These are phyloP conservation scores for Sylvilagus floridanus DNA, from an alignment of 2,797 vertebrate species.

Conservation along the genomic window DNA sequence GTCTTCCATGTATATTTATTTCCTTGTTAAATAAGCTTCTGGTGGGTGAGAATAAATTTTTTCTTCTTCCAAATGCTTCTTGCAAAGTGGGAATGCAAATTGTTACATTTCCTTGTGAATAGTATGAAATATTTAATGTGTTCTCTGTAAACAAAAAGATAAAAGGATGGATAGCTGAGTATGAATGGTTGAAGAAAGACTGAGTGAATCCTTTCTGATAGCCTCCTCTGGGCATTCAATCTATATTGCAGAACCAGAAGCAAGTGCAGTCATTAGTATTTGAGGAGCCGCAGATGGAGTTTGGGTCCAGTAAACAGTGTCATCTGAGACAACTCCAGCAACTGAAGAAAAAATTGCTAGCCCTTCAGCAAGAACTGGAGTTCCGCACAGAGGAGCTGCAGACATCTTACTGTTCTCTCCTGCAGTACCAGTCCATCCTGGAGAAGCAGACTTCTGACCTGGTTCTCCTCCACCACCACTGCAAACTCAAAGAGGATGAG, in stretches of 20 bases:
- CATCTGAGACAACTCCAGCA: slow-evolving; percentile 81
- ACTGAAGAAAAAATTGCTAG: slow-evolving; percentile 83
- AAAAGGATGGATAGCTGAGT: background rate
- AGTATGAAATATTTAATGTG: slow-evolving; percentile 37
- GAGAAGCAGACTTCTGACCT: slow-evolving; percentile 83
- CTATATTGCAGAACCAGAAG: slow-evolving; percentile 72
- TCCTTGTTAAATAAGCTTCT: slow-evolving; percentile 35
- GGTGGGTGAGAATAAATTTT: background rate
- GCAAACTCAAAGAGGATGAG: slow-evolving; percentile 86
- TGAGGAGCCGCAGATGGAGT: slow-evolving; percentile 69
- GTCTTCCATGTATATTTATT: background rate
- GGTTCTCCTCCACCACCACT: slow-evolving; percentile 83
- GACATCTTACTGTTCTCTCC: slow-evolving; percentile 80
- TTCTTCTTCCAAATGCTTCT: slow-evolving; percentile 36
- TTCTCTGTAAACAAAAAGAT: slow-evolving; percentile 19
- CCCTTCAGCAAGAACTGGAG: slow-evolving; percentile 85
- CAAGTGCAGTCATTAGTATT: background rate
- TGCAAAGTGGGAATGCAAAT: background rate
- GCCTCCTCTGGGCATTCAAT: background rate
- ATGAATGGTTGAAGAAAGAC: background rate
- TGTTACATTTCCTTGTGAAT: background rate
- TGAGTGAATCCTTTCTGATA: background rate
- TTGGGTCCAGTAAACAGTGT: slow-evolving; percentile 64
- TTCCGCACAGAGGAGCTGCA: slow-evolving; percentile 81
- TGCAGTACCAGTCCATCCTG: slow-evolving; percentile 80